Evolutionary conservation across 2,888 invertebrate genomes (phyloP).

Genomic region (Autographa pulchrina): DNA sequence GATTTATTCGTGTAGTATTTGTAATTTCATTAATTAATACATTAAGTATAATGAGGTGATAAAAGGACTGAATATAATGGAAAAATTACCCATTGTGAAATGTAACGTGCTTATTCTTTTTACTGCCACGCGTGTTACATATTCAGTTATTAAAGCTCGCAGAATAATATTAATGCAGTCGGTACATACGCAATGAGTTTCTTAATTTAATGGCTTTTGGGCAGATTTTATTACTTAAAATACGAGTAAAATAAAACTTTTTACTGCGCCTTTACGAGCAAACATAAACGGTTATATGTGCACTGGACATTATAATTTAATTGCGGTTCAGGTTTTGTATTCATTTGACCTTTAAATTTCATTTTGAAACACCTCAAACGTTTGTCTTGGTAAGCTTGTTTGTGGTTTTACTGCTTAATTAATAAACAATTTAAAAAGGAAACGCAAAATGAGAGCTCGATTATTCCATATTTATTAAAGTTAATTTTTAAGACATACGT

Average conservation of each 20-base stretch:
- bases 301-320: neutral
- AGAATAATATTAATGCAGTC: neutral
- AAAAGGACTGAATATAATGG: neutral
- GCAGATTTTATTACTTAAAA: slow-evolving; percentile 4
- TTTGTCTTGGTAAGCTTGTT: neutral
- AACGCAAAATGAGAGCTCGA: too few relatives aligned
- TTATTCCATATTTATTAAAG: too few relatives aligned
- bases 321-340: neutral
- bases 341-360: neutral
- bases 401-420: slow-evolving; percentile 1
- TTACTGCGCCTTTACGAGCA: neutral
- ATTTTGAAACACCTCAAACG: neutral
- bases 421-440: neutral
- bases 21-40: too few relatives aligned
- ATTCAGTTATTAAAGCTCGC: neutral
- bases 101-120: neutral
- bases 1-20: too few relatives aligned
- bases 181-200: slow-evolving; percentile 3
- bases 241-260: slow-evolving; percentile 5
- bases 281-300: neutral
- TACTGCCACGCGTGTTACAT: neutral
- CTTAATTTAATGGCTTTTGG: slow-evolving; percentile 2
- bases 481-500: too few relatives aligned
- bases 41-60: too few relatives aligned
- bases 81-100: neutral